Evolutionary conservation across 2,113 vertebrate genomes (phyloP).

Genomic region (Microtus ochrogaster): DNA sequence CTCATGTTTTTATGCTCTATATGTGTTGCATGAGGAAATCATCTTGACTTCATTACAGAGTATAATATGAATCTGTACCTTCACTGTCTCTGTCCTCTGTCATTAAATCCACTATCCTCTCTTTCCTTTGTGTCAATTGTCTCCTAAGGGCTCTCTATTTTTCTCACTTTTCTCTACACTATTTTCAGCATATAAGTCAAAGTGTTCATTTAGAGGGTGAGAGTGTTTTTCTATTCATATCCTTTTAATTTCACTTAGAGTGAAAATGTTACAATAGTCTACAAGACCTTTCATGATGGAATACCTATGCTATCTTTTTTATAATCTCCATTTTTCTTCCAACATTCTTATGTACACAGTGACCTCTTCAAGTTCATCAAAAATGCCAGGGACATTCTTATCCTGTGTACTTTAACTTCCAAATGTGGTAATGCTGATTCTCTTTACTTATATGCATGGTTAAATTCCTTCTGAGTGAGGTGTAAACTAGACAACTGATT

Average conservation of each 20-base stretch:
- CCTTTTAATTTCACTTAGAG: neutral
- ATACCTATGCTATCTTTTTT: neutral
- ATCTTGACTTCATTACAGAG: neutral
- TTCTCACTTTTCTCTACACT: neutral
- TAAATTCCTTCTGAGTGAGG: neutral
- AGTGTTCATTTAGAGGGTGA: neutral
- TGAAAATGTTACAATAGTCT: neutral
- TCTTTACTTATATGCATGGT: neutral
- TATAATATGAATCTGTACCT: neutral
- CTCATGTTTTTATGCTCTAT: neutral
- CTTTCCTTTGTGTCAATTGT: neutral
- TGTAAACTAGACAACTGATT: neutral
- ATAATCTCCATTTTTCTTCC: neutral
- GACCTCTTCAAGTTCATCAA: neutral
- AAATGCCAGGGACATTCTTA: neutral
- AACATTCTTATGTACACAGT: neutral
- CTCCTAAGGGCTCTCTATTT: neutral
- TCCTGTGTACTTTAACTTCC: neutral
- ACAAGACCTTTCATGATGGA: neutral
- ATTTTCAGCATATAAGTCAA: neutral
- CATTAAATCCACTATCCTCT: neutral
- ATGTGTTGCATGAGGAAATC: neutral
- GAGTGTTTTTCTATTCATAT: neutral
- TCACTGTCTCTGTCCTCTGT: neutral
- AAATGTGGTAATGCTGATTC: neutral